Evolutionary conservation across 2,113 vertebrate species (phyloP).

Genomic region (Albula goreensis): DNA sequence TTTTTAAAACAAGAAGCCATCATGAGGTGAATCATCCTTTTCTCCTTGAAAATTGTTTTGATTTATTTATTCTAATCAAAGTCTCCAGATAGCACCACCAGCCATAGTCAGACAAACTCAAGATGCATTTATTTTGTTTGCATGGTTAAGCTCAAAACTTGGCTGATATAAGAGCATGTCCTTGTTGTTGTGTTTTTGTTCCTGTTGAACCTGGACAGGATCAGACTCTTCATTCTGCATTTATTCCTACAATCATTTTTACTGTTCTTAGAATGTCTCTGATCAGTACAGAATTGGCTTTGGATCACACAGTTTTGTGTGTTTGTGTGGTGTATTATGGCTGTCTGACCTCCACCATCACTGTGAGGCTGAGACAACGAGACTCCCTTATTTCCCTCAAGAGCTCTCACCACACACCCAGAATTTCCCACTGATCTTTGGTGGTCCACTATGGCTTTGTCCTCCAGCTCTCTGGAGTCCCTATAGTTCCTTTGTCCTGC

Average conservation of each 20-base stretch:
- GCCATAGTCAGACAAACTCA: not conserved
- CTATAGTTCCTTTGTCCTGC: not conserved
- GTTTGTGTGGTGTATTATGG: constrained; percentile 26
- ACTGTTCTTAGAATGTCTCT: not conserved
- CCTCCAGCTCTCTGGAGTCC: constrained; percentile 18
- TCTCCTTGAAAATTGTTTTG: not conserved
- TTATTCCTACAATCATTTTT: not conserved
- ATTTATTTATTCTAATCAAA: not conserved
- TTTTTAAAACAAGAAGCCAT: constrained; percentile 35
- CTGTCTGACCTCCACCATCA: constrained; percentile 17
- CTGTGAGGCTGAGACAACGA: constrained; percentile 34
- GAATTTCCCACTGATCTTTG: constrained; percentile 35
- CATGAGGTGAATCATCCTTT: not conserved
- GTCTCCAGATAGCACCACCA: not conserved
- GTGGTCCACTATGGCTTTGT: constrained; percentile 28
- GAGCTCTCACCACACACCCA: constrained; percentile 32
- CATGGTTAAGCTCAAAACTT: not conserved
- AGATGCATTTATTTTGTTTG: not conserved
- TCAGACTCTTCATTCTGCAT: not conserved
- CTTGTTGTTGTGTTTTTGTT: not conserved
- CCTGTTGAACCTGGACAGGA: not conserved
- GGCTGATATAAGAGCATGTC: not conserved
- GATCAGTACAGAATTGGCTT: not conserved
- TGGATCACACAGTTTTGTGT: too few relatives aligned
- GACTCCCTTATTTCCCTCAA: constrained; percentile 39